Conservation (phyloP, 2,113 vertebrate genomes). For the Elaphurus davidianus region DNA sequence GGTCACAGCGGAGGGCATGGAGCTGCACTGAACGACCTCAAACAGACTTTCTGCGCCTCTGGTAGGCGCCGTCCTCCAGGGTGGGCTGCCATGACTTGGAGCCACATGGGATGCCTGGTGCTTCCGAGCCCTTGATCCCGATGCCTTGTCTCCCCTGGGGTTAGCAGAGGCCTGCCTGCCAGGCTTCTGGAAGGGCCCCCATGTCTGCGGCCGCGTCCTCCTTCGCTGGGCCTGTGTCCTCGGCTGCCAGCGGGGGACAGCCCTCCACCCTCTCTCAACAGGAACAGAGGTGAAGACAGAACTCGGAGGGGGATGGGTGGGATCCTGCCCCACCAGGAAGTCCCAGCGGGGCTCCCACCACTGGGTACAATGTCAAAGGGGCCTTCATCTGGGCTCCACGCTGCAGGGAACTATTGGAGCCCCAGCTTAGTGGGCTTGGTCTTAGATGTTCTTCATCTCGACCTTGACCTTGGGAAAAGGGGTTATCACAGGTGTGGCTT, state of each 20-base stretch:
- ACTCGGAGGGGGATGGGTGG: not conserved
- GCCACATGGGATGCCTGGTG: accelerated
- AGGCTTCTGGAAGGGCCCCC: accelerated
- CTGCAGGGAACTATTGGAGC: not conserved
- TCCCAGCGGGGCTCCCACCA: not conserved
- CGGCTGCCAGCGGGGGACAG: not conserved
- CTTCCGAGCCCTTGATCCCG: not conserved
- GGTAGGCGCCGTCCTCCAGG: not conserved
- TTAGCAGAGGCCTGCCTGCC: not conserved
- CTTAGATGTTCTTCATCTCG: not conserved
- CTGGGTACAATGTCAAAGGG: not conserved
- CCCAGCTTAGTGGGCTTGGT: not conserved
- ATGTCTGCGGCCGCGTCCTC: accelerated
- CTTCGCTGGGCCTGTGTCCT: not conserved
- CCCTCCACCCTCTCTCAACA: not conserved
- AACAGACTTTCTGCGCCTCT: not conserved
- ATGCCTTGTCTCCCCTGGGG: not conserved
- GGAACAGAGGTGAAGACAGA: not conserved
- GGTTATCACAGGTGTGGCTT: not conserved
- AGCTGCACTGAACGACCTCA: not conserved
- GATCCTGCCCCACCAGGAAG: not conserved
- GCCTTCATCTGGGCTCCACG: not conserved
- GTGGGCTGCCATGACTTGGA: not conserved
- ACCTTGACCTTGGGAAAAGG: not conserved
- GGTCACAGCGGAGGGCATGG: not conserved